A percentile compares a stretch with the other conserved stretches of the same genome.
These are phyloP conservation scores for Ctenopoma multispine DNA, from an alignment of 2,797 vertebrate species.

Conservation along the genomic window DNA sequence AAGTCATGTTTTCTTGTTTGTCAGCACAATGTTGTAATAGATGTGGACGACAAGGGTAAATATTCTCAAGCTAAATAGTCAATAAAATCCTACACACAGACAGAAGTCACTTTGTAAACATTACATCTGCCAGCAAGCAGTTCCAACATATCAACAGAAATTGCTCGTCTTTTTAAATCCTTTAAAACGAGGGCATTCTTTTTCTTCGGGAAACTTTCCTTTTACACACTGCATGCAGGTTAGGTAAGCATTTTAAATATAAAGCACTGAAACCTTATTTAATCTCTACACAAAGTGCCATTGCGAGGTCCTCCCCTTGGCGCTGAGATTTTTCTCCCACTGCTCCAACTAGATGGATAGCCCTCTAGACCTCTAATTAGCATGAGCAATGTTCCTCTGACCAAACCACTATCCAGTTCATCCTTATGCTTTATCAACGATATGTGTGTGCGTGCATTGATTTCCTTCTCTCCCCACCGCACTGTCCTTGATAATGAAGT, in stretches of 20 bases:
- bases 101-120: conserved; percentile 27
- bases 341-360: conserved; percentile 71
- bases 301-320: conserved; percentile 48
- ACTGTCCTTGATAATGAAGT: conserved; percentile 74
- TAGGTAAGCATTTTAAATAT: conserved; percentile 48
- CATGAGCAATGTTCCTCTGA: conserved; percentile 79
- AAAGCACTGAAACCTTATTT: conserved; percentile 66
- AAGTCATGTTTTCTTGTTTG: conserved; percentile 48
- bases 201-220: conserved; percentile 26
- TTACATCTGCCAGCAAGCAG: conserved; percentile 8
- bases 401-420: conserved; percentile 72
- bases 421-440: conserved; percentile 66
- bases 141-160: background rate
- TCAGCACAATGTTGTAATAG: conserved; percentile 18
- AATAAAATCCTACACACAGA: conserved; percentile 33
- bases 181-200: conserved; percentile 18
- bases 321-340: conserved; percentile 51
- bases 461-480: conserved; percentile 29
- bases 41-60: conserved; percentile 25
- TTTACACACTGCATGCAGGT: conserved; percentile 34
- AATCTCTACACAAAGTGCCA: conserved; percentile 61
- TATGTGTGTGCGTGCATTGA: conserved; percentile 29
- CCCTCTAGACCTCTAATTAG: conserved; percentile 77
- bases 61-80: conserved; percentile 12
- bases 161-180: conserved; percentile 28